Evolutionary conservation across 2,888 invertebrate genomes (phyloP).

Genomic region (Electrophaes corylata): DNA sequence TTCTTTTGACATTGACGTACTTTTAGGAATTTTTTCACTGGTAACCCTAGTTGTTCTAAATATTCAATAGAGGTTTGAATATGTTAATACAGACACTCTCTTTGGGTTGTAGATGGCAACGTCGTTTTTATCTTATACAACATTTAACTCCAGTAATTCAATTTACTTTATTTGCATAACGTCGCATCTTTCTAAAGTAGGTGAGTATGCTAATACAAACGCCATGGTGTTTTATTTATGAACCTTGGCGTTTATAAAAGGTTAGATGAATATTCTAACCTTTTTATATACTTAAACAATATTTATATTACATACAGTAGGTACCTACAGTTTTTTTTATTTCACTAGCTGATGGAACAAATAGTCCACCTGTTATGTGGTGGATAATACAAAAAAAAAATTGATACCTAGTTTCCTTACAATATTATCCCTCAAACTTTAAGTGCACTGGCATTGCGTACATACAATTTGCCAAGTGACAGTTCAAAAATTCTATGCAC

Average conservation of each 20-base stretch:
- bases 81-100: constrained; percentile 81
- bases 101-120: constrained; percentile 82
- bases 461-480: too few species aligned
- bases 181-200: constrained; percentile 74
- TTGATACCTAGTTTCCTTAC: too few species aligned
- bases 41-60: constrained; percentile 50
- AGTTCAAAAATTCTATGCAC: too few species aligned
- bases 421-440: too few species aligned
- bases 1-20: too few species aligned
- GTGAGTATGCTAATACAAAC: constrained; percentile 74
- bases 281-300: too few species aligned
- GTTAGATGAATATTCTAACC: constrained; percentile 27
- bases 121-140: constrained; percentile 84
- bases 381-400: too few species aligned
- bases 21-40: neutral
- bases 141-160: constrained; percentile 85
- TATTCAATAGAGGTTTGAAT: constrained; percentile 83
- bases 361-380: too few species aligned
- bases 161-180: constrained; percentile 84
- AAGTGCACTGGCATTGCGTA: too few species aligned
- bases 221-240: constrained; percentile 46
- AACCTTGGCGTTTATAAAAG: constrained; percentile 47
- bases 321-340: too few species aligned
- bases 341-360: too few species aligned
- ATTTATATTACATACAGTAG: too few species aligned